These are phyloP conservation scores for Apodemia zela DNA, from an alignment of 2,888 invertebrate species.

Conservation along the genomic window DNA sequence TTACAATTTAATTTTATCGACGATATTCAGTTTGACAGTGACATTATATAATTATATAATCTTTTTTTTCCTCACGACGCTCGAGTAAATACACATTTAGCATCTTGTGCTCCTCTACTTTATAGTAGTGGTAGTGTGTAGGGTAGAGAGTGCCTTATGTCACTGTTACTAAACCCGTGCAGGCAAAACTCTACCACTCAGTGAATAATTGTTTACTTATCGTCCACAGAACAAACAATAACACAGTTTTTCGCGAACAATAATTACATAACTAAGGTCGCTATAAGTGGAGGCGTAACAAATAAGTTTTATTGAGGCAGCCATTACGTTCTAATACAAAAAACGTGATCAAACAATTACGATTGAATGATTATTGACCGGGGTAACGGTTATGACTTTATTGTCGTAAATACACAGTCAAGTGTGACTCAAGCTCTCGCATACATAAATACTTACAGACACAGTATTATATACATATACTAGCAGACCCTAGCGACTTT, in stretches of 20 bases:
- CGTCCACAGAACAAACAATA: background rate
- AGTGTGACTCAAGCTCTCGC: background rate
- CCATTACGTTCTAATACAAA: constrained; percentile 6
- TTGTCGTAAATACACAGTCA: background rate
- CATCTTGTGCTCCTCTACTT: too few relatives aligned
- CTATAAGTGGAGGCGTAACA: constrained; percentile 3
- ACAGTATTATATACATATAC: background rate
- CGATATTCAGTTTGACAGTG: too few relatives aligned
- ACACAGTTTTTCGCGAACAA: background rate
- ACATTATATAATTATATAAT: too few relatives aligned
- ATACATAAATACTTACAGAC: background rate
- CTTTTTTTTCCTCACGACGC: too few relatives aligned
- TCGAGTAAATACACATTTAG: too few relatives aligned
- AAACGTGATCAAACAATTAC: constrained; percentile 10
- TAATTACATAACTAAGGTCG: background rate
- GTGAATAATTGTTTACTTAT: too few relatives aligned
- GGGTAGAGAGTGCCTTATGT: too few relatives aligned
- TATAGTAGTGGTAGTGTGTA: too few relatives aligned
- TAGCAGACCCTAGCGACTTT: too few relatives aligned
- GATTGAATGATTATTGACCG: constrained; percentile 5
- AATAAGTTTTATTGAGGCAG: constrained; percentile 3
- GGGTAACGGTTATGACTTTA: background rate
- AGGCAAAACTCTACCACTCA: too few relatives aligned
- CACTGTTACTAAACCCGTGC: too few relatives aligned
- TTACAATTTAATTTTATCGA: too few relatives aligned